Evolutionary conservation across 2,888 invertebrate species (phyloP).

Genomic region (Cartodere bifasciata): DNA sequence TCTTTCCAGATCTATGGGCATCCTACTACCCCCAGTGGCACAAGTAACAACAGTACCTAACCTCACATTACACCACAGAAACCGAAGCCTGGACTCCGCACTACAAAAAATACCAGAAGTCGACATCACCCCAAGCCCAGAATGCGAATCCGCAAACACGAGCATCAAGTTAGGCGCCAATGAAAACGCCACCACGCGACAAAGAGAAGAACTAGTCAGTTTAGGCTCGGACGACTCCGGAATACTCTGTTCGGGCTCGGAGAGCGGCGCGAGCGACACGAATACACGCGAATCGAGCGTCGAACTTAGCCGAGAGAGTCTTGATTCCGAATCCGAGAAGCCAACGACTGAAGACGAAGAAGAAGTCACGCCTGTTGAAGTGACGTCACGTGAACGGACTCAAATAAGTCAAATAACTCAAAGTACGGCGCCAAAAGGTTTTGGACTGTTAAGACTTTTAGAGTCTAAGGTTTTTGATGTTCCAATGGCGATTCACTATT

Average conservation of each 20-base stretch:
- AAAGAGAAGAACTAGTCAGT: conserved; percentile 32
- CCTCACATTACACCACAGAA: conserved; percentile 66
- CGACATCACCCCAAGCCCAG: conserved; percentile 53
- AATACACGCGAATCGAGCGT: conserved; percentile 40
- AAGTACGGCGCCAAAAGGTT: no score
- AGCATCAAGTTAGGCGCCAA: conserved; percentile 18
- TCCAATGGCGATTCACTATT: conserved; percentile 95
- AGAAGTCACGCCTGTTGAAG: conserved; percentile 22
- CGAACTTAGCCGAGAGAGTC: conserved; percentile 54
- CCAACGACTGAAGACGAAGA: conserved; percentile 16
- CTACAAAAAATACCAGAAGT: conserved; percentile 82
- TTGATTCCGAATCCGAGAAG: conserved; percentile 50
- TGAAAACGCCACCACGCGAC: conserved; percentile 8
- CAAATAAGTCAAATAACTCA: no score
- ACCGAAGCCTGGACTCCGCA: conserved; percentile 81
- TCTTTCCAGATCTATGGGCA: conserved; percentile 50
- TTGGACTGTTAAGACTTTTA: conserved; percentile 75
- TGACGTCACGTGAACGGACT: conserved; percentile 19
- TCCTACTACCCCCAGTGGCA: conserved; percentile 46
- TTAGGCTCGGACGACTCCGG: conserved; percentile 72
- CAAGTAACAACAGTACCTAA: conserved; percentile 38
- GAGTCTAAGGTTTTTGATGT: conserved; percentile 97
- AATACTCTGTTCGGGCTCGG: conserved; percentile 49
- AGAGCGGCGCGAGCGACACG: conserved; percentile 37
- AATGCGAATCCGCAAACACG: conserved; percentile 43